phyloP scores from a whole-genome alignment of 2,888 invertebrate genomes.

The Sinopyrophorus schimmeli region DNA sequence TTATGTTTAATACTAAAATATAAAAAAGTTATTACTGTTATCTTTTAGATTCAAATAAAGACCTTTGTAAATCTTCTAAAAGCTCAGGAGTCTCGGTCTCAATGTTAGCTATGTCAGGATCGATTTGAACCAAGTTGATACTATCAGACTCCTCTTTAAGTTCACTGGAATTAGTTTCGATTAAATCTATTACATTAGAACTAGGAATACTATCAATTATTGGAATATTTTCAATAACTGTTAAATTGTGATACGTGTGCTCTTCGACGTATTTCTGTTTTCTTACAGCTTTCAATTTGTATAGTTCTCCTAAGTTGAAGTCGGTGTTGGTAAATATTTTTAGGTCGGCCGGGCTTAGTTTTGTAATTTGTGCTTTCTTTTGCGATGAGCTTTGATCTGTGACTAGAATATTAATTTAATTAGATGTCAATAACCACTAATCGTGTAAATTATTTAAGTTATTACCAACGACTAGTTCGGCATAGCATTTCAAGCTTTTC shows the following conservation, averaged over 20 bases:
- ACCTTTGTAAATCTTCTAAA: constrained; percentile 23
- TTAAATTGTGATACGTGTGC: constrained; percentile 50
- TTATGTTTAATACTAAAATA: constrained; percentile 11
- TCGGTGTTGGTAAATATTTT: constrained; percentile 64
- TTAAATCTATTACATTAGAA: neutral
- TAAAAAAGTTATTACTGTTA: neutral
- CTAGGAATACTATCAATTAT: constrained; percentile 1
- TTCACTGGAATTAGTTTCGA: neutral
- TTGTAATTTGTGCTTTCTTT: constrained; percentile 69
- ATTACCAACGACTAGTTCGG: constrained; percentile 44
- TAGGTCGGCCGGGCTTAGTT: constrained; percentile 67
- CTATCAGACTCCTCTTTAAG: neutral
- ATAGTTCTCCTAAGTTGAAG: constrained; percentile 61
- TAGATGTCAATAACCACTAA: too few relatives aligned
- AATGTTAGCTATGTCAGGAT: neutral
- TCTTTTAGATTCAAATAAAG: neutral
- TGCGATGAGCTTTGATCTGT: constrained; percentile 65
- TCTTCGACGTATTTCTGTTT: constrained; percentile 39
- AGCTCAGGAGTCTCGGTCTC: neutral
- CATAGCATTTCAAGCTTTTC: constrained; percentile 37
- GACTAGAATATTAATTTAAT: too few relatives aligned
- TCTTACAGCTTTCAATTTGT: constrained; percentile 58
- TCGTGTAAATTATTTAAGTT: too few relatives aligned
- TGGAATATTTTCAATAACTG: constrained; percentile 35
- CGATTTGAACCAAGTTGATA: neutral